These are phyloP conservation scores for Gorsachius magnificus DNA, from an alignment of 2,797 vertebrate species.

Conservation along the genomic window DNA sequence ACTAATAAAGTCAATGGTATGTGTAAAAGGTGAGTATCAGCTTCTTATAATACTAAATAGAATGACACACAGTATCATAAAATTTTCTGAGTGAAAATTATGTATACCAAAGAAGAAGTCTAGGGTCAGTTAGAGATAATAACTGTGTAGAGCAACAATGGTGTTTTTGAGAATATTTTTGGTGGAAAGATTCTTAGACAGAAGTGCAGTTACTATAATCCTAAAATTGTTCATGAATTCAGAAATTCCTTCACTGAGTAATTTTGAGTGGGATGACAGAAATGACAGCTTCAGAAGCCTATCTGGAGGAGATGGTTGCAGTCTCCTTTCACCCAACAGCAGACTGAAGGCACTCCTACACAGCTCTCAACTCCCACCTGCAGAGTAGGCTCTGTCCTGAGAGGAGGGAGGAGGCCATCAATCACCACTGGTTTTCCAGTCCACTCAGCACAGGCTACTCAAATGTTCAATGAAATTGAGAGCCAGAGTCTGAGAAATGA, in stretches of 20 bases:
- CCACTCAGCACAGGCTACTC: not conserved
- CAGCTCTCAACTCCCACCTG: not conserved
- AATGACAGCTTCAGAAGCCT: not conserved
- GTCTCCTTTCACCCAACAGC: not conserved
- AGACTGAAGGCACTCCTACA: rapidly evolving
- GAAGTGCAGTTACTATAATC: not conserved
- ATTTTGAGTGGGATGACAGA: not conserved
- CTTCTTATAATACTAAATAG: not conserved
- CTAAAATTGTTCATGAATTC: not conserved
- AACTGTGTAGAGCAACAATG: rapidly evolving
- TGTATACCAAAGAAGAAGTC: not conserved
- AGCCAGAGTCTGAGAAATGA: not conserved
- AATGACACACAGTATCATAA: not conserved
- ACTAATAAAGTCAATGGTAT: not conserved
- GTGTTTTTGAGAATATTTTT: not conserved
- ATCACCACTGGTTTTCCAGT: not conserved
- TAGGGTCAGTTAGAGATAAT: not conserved
- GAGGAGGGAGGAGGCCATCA: not conserved
- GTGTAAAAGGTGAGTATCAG: not conserved
- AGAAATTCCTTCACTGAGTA: not conserved
- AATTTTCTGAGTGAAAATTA: not conserved
- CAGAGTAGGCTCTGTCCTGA: not conserved
- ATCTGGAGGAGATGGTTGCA: not conserved
- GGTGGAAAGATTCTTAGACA: not conserved
- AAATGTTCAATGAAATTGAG: not conserved